Evolutionary conservation across 2,888 invertebrate genomes (phyloP), one percentile per base, ranked within the genome.

Genomic region (Therioaphis trifolii): DNA sequence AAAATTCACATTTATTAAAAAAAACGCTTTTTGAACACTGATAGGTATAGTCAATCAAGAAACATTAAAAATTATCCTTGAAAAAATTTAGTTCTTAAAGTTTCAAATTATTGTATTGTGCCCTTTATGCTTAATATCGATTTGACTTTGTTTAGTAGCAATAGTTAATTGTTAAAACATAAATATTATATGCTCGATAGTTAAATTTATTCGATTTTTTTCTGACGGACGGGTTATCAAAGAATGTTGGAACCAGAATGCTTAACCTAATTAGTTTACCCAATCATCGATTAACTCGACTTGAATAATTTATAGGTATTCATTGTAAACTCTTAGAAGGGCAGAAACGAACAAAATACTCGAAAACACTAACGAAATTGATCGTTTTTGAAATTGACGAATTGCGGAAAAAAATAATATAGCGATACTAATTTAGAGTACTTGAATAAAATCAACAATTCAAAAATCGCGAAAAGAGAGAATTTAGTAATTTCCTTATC

Each of bases 31-130:
- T 24, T 1, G 21, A 58, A 58, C 15, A 7, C 14, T n/a, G n/a
- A n/a, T n/a, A n/a, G n/a, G n/a, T 72, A n/a, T 29, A n/a, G n/a
- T 18, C n/a, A 29, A 72, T 14, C 7, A 21, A 5, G 29, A 72
- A 72, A 72, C 35, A n/a, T 72, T 52, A 55, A 72, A 71, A 49
- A 69, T 52, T 49, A 72, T 5, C 14, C 3, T 72, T 72, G n/a
- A 72, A 72, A 1, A 72, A 49, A 71, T 52, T 52, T 21, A 24
- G 2, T 58, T 27, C 29, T 29, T 5, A 49, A 27, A 46, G 27
- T 49, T 71, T 49, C 4, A 18, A n/a, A 71, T 71, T 18, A 27
- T 71, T 49, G 49, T n/a, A n/a, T n/a, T n/a, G n/a, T n/a, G n/a
- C n/a, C n/a, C n/a, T n/a, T n/a, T n/a, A n/a, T n/a, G n/a, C n/a